Percentiles rank a stretch among this genome's conserved stretches.
Evolutionary conservation across 1,140 invertebrate species (phyloP).

Genomic region (Neotoxoptera formosana): DNA sequence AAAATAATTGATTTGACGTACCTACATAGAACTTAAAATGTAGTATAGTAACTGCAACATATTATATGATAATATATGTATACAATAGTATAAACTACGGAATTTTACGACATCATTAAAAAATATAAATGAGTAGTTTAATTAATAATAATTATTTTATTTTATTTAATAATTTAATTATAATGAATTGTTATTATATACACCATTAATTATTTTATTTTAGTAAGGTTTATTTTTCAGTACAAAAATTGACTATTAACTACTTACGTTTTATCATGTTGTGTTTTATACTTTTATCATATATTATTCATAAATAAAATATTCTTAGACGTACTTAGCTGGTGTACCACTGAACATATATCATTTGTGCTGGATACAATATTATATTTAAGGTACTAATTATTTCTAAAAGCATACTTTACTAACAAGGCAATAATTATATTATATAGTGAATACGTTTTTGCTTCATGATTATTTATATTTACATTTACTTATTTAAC

Average conservation of each 20-base stretch:
- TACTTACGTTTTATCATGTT: too few species aligned
- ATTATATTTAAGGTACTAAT: not conserved
- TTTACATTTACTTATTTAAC: not conserved
- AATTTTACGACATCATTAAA: not conserved
- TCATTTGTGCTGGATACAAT: not conserved
- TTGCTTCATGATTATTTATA: not conserved
- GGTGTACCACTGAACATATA: not conserved
- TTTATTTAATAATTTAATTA: not conserved
- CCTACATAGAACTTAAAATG: not conserved
- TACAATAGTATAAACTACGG: not conserved
- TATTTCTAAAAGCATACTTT: too few species aligned
- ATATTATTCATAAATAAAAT: not conserved
- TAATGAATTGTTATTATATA: not conserved
- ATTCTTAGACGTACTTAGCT: not conserved
- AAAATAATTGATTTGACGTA: not conserved
- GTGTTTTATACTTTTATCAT: too few species aligned
- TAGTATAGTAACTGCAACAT: not conserved
- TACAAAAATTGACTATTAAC: not conserved
- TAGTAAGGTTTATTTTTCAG: not conserved
- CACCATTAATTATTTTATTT: not conserved
- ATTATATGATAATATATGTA: not conserved
- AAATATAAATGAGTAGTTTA: not conserved
- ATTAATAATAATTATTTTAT: not conserved
- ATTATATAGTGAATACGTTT: not conserved
- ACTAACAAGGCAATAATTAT: not conserved